These are phyloP conservation scores for Harmothoe impar DNA, from an alignment of 2,888 invertebrate species.

Conservation along the genomic window DNA sequence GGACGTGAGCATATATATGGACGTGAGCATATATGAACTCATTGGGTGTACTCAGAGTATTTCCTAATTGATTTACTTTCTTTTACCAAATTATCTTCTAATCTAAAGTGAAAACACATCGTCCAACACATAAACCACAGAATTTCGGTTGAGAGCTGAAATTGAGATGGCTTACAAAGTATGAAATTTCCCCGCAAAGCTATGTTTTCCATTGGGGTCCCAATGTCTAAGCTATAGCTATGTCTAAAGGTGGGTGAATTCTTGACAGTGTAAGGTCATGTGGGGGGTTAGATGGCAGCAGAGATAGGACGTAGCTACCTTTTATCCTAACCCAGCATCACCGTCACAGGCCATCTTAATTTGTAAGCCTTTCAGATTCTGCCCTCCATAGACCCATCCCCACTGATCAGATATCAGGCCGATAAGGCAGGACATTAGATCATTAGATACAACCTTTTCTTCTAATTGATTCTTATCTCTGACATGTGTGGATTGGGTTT, in stretches of 20 bases:
- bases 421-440: constrained; percentile 19
- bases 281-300: not conserved
- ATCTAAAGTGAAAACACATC: not conserved
- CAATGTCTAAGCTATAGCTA: not conserved
- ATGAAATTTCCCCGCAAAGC: too few relatives aligned
- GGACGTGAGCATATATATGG: too few relatives aligned
- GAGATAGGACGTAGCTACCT: not conserved
- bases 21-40: too few relatives aligned
- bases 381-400: not conserved
- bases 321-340: constrained; percentile 1
- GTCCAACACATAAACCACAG: not conserved
- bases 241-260: not conserved
- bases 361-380: constrained; percentile 32
- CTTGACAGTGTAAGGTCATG: not conserved
- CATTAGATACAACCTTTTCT: constrained; percentile 26
- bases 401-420: constrained; percentile 26
- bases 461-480: constrained; percentile 33
- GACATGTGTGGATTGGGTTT: constrained; percentile 5
- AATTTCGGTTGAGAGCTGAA: not conserved
- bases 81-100: not conserved
- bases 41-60: too few relatives aligned
- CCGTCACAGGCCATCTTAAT: constrained; percentile 45
- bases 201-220: too few relatives aligned
- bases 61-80: constrained; percentile 4
- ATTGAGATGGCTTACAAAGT: not conserved